Evolutionary conservation across 2,797 vertebrate species (phyloP), one percentile per base, ranked within the genome.

Genomic region (Myoxocephalus aenaeus): DNA sequence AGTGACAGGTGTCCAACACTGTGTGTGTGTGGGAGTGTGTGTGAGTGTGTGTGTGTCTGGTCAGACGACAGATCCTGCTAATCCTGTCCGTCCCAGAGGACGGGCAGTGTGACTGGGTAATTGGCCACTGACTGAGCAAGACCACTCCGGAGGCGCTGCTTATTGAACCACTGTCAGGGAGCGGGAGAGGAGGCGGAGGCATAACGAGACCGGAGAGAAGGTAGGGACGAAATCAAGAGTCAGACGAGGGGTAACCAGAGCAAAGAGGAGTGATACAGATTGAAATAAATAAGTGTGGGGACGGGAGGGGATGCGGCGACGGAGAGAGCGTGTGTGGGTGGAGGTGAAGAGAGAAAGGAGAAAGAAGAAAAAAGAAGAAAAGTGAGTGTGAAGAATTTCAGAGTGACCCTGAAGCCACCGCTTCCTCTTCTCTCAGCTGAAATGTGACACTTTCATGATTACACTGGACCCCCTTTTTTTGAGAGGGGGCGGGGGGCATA

Each of bases 361-460:
- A 6, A 44, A 17, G 4, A 51, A 53, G 4, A 2, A 25, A 13
- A 22, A 22, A 53, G 32, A 71, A 73, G 15, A 77, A 58, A 75
- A 75, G 80, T 72, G n/a, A 73, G 17, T 70, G 73, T 64, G 71
- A 79, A 53, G 74, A 79, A 72, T 85, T 89, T 89, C 57, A 74
- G 78, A 80, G 80, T 84, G 85, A 90, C 90, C 88, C 87, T 44
- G 73, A 81, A 87, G 83, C 75, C 86, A 80, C 73, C 44, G 36
- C 57, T 77, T 84, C 75, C 50, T 84, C 89, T 71, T 78, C 81
- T 83, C 82, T 89, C 85, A 85, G 86, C 85, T 87, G 87, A 92
- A 93, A 93, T 90, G 90, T 93, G 92, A 90, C 91, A 91, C 92
- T 92, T 92, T 94, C 86, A 92, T 91, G 90, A 92, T 93, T 92